Evolutionary conservation across 2,797 vertebrate genomes (phyloP), one percentile per base, ranked within the genome.

Genomic region (Salarias fasciatus): DNA sequence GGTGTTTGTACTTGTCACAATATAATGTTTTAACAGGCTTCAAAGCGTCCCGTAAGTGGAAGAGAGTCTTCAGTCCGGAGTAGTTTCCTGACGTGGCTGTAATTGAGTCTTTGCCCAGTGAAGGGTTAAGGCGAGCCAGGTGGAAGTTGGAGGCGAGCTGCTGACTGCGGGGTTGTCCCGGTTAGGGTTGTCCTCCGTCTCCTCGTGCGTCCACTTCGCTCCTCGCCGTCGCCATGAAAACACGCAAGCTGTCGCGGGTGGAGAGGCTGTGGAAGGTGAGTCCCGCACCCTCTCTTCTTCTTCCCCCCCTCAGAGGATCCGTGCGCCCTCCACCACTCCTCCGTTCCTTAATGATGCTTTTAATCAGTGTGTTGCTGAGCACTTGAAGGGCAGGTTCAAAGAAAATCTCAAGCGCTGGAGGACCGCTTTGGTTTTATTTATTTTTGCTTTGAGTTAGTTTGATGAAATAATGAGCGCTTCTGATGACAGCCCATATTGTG

Each of bases 191-290:
- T 92, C 48, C 80, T 88, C 24, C n/a, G 1, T 62, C 71, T 71
- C 65, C 82, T 64, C 82, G 61, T 79, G 18, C n/a, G 69, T 89
- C 75, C 69, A 35, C 74, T 68, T 84, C 76, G 50, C 46, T 78
- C 53, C n/a, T 37, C 49, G 77, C 72, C 9, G 31, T 80, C 83
- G 87, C 83, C 56, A 98, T 96, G 96, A 95, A 92, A 60, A 85
- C 89, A 48, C 90, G 92, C 77, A 95, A 94, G 82, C 83, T 96
- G 77, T 94, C 95, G 56, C 82, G 93, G 77, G 87, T 94, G 88
- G 93, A 93, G 86, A 95, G 88, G 51, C 77, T 97, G 47, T 98
- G 95, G 94, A 94, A 84, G 94, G 97, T 99, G 91, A 96, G 97
- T 95, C 57, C 30, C 10, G 1, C 45, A 65, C 67, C 51, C 7